Base-by-base conservation (phyloP, 92 coral and sea anemone genomes). In the Montipora capitata region DNA sequence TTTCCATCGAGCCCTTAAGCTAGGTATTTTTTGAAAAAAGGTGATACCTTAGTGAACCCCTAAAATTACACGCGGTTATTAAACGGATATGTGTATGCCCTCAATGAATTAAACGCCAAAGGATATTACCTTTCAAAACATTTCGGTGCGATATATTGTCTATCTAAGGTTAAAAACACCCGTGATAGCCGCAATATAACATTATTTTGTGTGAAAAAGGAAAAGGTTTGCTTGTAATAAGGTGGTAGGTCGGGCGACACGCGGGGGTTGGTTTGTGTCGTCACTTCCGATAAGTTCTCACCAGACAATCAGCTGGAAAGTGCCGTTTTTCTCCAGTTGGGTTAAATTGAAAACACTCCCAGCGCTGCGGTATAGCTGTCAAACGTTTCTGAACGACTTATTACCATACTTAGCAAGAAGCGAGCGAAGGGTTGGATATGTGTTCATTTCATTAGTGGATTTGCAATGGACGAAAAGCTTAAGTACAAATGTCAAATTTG, bases 201-300 rank as follows among this genome's bases (percentile, higher is more conserved):
- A 14, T 58, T 40, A 13, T n/a, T 68, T 68, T 54, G 54, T 3
- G 7, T 12, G 41, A 20, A 81, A 77, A 77, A 15, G 14, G 35
- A 39, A 77, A 20, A 11, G 45, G 41, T 54, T 27, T 27, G 35
- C 35, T 27, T 27, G 1, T 27, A 27, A 27, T 27, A 27, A 27
- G 35, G 35, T 27, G 35, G 35, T 27, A 27, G 35, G 35, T 27
- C 35, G 35, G 52, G 58, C 75, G 73, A 49, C 48, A 45, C 14
- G 59, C 14, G 76, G 43, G 52, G 85, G 63, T 81, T 54, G 75
- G 56, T 41, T 10, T 5, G 45, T 40, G 18, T 52, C 77, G 49
- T 81, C 85, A 81, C 59, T 49, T 81, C 85, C 85, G 85, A 44
- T 40, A n/a, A 81, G 12, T 49, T 80, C 35, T 68, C 40, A 16